Evolutionary conservation across 2,888 invertebrate species (phyloP), one percentile per base, ranked within the genome.

Genomic region (Endotricha flammealis): DNA sequence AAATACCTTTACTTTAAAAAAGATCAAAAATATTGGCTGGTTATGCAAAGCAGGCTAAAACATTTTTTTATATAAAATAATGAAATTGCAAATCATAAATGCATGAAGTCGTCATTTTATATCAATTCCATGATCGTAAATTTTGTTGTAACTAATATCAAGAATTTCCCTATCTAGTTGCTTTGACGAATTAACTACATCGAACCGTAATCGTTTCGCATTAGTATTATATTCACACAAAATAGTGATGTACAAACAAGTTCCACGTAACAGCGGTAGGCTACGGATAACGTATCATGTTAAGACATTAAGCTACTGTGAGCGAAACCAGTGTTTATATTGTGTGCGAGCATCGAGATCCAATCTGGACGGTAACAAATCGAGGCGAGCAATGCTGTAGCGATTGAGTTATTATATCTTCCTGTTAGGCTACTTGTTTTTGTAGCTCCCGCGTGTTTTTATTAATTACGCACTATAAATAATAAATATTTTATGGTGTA

Each of bases 321-420:
- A 51, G 64, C 59, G 50, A 53, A 60, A 61, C 59, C 53, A 53
- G 61, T 60, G 64, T 65, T 62, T 65, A 67, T 63, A 76, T 64
- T 77, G 65, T 71, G 65, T 64, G 58, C 57, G 42, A 47, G 55
- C 56, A 53, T 50, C 39, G 55, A 77, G 87, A 87, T 87, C 75
- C 66, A 75, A 87, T 87, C 87, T 68, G 49, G 81, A 77, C 82
- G 72, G 67, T 71, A 67, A 87, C 85, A 83, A 87, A 87, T 87
- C 72, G 86, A 66, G 66, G 58, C 65, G 59, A 61, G 65, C 67
- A 57, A 64, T 57, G 73, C 65, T 64, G 67, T 69, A 58, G 75
- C 85, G 78, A 87, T 87, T 87, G 87, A 87, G 85, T 87, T 87
- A 87, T 87, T 86, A 83, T 78, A 77, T 73, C 80, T 82, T 86